These are phyloP conservation scores for Drosophila kikkawai DNA, from an alignment of 1,140 invertebrate genomes.

Conservation along the genomic window DNA sequence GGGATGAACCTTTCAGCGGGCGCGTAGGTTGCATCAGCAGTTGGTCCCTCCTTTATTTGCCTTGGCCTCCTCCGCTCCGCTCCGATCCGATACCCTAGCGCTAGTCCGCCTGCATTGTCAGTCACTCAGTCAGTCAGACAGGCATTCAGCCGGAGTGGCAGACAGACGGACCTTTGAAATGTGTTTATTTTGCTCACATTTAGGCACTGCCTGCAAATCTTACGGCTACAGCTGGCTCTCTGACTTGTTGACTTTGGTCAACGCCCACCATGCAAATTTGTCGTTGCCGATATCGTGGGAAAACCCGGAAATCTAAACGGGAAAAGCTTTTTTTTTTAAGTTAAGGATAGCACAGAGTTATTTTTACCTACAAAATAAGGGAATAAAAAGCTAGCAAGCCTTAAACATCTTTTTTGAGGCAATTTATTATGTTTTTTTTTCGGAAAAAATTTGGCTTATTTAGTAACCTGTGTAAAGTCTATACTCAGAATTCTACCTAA, in stretches of 20 bases:
- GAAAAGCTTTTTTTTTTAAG: background rate
- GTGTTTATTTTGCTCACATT: slow-evolving; percentile 55
- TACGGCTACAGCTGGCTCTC: slow-evolving; percentile 16
- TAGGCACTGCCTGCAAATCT: slow-evolving; percentile 47
- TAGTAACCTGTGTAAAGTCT: background rate
- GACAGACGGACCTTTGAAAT: slow-evolving; percentile 41
- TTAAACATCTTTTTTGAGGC: background rate
- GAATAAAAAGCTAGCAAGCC: too few species aligned
- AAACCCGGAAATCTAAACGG: slow-evolving; percentile 11
- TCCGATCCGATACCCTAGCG: slow-evolving; percentile 2
- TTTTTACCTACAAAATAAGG: background rate
- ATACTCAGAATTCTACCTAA: background rate
- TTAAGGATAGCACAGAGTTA: background rate
- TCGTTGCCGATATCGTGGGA: slow-evolving; percentile 39
- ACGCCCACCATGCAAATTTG: slow-evolving; percentile 59
- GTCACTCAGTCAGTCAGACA: slow-evolving; percentile 19
- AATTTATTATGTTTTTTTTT: too few species aligned
- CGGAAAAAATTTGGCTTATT: too few species aligned
- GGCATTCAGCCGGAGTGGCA: slow-evolving; percentile 27
- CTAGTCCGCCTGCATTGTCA: slow-evolving; percentile 27
- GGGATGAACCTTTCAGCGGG: slow-evolving; percentile 29
- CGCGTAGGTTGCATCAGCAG: slow-evolving; percentile 73
- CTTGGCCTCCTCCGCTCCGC: slow-evolving; percentile 9
- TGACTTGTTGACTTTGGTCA: slow-evolving; percentile 49
- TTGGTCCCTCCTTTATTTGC: slow-evolving; percentile 39